Conservation (phyloP, 1,140 invertebrate genomes). For the Melipona quadrifasciata region DNA sequence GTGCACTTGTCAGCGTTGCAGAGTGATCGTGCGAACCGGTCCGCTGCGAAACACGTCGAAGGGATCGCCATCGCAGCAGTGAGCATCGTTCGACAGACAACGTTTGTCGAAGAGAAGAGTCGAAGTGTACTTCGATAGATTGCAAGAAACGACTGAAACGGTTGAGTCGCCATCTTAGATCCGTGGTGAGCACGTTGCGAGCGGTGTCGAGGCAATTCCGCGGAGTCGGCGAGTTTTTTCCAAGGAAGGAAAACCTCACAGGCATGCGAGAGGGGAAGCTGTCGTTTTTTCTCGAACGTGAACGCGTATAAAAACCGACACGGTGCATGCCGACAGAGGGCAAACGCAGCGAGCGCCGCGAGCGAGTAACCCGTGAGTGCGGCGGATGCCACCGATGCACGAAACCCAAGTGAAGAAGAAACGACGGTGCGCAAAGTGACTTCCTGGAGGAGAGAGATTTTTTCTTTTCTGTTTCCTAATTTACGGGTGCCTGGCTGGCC, state of each 20-base stretch:
- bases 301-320: slow-evolving; percentile 17
- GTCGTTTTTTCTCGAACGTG: slow-evolving; percentile 28
- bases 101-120: background rate
- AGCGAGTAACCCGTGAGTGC: background rate
- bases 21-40: background rate
- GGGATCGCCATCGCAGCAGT: background rate
- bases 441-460: slow-evolving; percentile 61
- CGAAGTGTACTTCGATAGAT: slow-evolving; percentile 7
- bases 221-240: background rate
- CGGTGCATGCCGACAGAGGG: slow-evolving; percentile 3
- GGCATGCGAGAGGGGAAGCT: slow-evolving; percentile 30
- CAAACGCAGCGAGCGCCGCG: background rate
- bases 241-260: background rate
- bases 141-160: slow-evolving; percentile 12
- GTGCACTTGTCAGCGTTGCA: slow-evolving; percentile 15
- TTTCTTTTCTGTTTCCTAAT: slow-evolving; percentile 73
- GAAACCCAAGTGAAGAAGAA: slow-evolving; percentile 38
- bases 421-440: slow-evolving; percentile 65
- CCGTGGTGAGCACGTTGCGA: slow-evolving; percentile 50
- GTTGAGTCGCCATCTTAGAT: slow-evolving; percentile 60
- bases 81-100: background rate
- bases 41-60: background rate
- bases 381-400: slow-evolving; percentile 37
- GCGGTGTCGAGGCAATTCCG: background rate
- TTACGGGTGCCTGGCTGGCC: slow-evolving; percentile 22